A percentile compares a stretch with the other conserved stretches of the same genome.
These are phyloP conservation scores for Melanchra persicariae DNA, from an alignment of 2,888 invertebrate genomes.

Conservation along the genomic window DNA sequence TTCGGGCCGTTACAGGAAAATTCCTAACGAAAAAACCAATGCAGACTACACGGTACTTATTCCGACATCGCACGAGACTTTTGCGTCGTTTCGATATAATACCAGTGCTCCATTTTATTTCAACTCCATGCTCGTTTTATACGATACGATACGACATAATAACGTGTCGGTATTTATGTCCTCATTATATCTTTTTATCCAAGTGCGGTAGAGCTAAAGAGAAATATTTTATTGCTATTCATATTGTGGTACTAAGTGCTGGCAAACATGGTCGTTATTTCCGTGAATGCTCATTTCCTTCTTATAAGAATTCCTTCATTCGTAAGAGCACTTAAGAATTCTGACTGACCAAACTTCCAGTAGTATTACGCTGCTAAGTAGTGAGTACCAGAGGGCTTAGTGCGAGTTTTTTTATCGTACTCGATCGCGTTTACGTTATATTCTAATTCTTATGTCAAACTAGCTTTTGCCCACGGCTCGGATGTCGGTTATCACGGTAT, in stretches of 20 bases:
- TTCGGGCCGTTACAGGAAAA: not conserved
- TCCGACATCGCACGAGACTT: not conserved
- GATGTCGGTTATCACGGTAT: too few species aligned
- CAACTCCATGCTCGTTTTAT: slow-evolving; percentile 14
- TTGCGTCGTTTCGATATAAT: not conserved
- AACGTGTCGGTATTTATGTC: slow-evolving; percentile 47
- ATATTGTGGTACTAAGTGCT: slow-evolving; percentile 10
- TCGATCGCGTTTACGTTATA: too few species aligned
- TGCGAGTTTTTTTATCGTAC: too few species aligned
- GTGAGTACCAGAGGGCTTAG: too few species aligned
- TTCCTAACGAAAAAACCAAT: not conserved
- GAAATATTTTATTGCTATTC: slow-evolving; percentile 35
- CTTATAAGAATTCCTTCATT: not conserved
- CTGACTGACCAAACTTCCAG: not conserved
- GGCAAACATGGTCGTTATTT: slow-evolving; percentile 26
- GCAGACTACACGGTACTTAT: not conserved
- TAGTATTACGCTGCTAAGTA: too few species aligned
- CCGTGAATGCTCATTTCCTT: slow-evolving; percentile 16
- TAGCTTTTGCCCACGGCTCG: too few species aligned
- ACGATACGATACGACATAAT: slow-evolving; percentile 37
- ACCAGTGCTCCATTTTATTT: slow-evolving; percentile 24
- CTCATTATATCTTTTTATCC: slow-evolving; percentile 41
- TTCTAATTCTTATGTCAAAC: too few species aligned
- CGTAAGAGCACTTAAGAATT: not conserved
- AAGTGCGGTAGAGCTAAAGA: slow-evolving; percentile 11